Percentiles rank a stretch among this genome's conserved stretches.
These are phyloP conservation scores for Aptenodytes forsteri DNA, from an alignment of 2,113 vertebrate genomes.

Conservation along the genomic window DNA sequence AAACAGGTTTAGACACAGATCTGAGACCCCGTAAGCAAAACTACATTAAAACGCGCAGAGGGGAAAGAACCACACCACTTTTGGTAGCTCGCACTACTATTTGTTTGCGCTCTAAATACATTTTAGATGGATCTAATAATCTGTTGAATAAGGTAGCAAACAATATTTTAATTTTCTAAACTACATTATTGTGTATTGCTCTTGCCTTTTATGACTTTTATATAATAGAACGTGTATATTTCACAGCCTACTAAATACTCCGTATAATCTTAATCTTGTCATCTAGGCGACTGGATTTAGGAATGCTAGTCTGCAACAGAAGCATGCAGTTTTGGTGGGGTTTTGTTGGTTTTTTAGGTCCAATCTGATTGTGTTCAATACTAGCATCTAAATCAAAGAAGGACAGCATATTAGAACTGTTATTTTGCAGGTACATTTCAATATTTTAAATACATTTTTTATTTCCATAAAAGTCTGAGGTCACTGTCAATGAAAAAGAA, in stretches of 20 bases:
- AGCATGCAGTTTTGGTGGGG: background rate
- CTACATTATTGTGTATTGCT: slow-evolving; percentile 23
- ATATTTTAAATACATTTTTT: background rate
- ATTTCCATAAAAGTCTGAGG: background rate
- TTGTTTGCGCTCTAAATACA: background rate
- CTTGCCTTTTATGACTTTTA: background rate
- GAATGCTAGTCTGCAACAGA: background rate
- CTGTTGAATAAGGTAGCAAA: background rate
- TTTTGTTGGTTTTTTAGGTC: background rate
- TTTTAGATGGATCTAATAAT: background rate
- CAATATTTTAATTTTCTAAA: background rate
- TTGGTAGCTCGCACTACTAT: slow-evolving; percentile 22
- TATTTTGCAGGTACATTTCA: background rate
- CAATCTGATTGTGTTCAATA: background rate
- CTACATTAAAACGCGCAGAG: slow-evolving; percentile 59
- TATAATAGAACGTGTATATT: background rate
- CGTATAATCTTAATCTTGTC: background rate
- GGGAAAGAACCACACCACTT: background rate
- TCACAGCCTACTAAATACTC: background rate
- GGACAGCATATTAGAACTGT: background rate
- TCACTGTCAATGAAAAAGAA: background rate
- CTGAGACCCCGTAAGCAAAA: slow-evolving; percentile 66
- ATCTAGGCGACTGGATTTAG: background rate
- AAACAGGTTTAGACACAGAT: slow-evolving; percentile 74
- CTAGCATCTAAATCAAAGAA: background rate